Evolutionary conservation across 2,113 vertebrate species (phyloP), one percentile per base, ranked within the genome.

Genomic region (Megaceryle maxima): DNA sequence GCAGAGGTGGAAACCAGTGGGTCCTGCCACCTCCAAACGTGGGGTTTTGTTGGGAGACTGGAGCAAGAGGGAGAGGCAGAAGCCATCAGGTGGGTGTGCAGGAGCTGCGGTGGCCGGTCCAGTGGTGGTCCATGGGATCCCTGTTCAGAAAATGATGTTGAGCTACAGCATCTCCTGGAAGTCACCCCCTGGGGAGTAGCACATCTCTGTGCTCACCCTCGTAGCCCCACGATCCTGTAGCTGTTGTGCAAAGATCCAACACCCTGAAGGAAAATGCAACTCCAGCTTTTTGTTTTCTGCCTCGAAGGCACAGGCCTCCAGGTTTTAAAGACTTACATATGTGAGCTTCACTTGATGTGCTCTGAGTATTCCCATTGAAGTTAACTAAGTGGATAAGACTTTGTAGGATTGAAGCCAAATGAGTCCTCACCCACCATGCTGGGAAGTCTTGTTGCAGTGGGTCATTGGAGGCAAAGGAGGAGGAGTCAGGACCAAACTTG

Each of bases 341-440:
- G 90, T 96, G 90, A 93, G 93, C 57, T 75, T 79, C 69, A 75
- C 53, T 77, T 16, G 79, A 46, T 92, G 94, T 77, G 90, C 93
- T 93, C 90, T 3, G 33, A 92, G 94, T 68, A 72, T 90, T 96
- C 92, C 95, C 96, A 73, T 2, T 76, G 92, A 92, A 94, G 88
- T 89, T 69, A 94, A 84, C 88, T 96, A 97, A 95, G 94, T 96
- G 96, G 96, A 96, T 94, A 95, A 93, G 95, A 96, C 93, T 96
- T 87, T 26, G 70, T 66, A 55, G 96, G 91, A 96, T 84, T 48
- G 53, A 81, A 95, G 95, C 94, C 88, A 95, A 96, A 69, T 89
- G 90, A 94, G 86, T 96, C 90, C 92, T 95, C 96, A 95, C 95
- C 93, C 92, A 96, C 96, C 96, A 35, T 90, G 90, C 95, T 96